Evolutionary conservation across 2,797 vertebrate species (phyloP).

Genomic region (Rhincodon typus): DNA sequence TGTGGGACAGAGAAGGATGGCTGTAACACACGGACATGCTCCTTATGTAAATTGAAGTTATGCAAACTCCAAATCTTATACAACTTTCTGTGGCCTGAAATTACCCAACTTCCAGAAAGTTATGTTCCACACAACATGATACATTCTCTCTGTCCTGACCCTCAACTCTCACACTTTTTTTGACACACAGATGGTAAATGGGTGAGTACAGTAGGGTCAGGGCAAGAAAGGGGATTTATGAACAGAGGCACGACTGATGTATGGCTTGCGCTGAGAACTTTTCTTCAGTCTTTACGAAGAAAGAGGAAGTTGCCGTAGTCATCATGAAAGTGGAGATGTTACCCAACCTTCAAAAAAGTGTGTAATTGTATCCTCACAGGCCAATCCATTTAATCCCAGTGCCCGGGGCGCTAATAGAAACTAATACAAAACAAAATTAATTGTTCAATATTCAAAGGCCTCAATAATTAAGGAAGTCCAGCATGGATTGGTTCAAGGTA

Average conservation of each 20-base stretch:
- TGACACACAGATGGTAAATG: background rate
- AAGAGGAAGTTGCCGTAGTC: background rate
- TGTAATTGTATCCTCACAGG: background rate
- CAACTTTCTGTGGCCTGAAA: background rate
- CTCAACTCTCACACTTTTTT: background rate
- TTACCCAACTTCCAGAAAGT: background rate
- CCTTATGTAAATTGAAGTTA: background rate
- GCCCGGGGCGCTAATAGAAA: background rate
- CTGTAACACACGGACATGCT: background rate
- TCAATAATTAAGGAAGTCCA: background rate
- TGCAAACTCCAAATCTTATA: background rate
- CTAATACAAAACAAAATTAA: background rate
- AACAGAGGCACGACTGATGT: background rate
- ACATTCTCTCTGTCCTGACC: background rate
- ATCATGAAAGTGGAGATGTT: background rate
- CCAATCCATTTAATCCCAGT: background rate
- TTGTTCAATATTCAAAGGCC: background rate
- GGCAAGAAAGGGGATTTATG: no score
- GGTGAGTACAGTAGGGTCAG: no score
- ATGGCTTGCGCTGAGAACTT: background rate
- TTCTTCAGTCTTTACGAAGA: background rate
- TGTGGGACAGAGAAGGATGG: background rate
- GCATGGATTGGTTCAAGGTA: background rate
- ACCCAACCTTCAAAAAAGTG: background rate
- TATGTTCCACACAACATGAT: background rate